Evolutionary conservation across 2,888 invertebrate genomes (phyloP).

Genomic region (Apeira syringaria): DNA sequence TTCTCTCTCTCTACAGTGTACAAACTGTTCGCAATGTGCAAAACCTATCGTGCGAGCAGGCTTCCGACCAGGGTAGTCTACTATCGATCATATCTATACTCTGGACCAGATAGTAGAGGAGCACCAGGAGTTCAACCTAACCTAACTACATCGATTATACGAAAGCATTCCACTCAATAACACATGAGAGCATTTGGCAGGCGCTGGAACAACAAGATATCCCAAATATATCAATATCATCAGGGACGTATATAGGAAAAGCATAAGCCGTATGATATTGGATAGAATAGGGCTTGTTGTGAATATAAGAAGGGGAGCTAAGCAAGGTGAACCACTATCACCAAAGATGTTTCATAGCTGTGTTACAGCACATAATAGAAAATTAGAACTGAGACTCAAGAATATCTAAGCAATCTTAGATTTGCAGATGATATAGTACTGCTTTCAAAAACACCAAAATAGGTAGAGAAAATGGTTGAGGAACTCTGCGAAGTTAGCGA

Average conservation of each 20-base stretch:
- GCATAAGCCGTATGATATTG: conserved; percentile 1
- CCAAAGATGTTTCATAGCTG: conserved; percentile 9
- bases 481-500: not conserved
- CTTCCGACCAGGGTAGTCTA: conserved; percentile 3
- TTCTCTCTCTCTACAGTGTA: conserved; percentile 11
- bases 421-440: conserved; percentile 18
- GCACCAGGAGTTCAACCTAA: not conserved
- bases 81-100: not conserved
- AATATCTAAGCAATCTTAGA: conserved; percentile 4
- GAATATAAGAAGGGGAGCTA: conserved; percentile 4
- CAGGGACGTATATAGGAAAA: too few relatives aligned
- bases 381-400: conserved; percentile 2
- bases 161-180: conserved; percentile 2
- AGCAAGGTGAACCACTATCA: conserved; percentile 6
- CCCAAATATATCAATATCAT: too few relatives aligned
- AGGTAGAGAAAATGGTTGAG: conserved; percentile 1
- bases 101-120: conserved; percentile 6
- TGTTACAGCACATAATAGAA: not conserved
- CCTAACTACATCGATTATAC: conserved; percentile 1
- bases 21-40: conserved; percentile 4
- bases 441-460: conserved; percentile 4
- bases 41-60: conserved; percentile 3
- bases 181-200: not conserved
- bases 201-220: not conserved
- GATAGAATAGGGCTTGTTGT: not conserved